Conservation (phyloP, 1,140 invertebrate species). For the Bilobella aurantiaca region DNA sequence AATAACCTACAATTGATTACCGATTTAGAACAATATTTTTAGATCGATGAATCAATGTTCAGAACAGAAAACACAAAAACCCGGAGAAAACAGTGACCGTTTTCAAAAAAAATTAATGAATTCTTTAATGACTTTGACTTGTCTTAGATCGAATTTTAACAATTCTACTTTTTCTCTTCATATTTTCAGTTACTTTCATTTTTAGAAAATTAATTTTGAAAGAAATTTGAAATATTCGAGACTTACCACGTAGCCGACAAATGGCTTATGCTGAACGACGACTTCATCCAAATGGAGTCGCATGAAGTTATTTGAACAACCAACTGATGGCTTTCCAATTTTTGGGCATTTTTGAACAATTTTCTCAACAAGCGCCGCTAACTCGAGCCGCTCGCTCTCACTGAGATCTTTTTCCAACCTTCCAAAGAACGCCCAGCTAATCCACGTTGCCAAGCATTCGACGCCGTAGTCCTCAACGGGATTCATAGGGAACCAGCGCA, state of each 20-base stretch:
- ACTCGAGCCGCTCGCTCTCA: background rate
- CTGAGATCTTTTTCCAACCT: background rate
- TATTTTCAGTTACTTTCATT: too few relatives aligned
- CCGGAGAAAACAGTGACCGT: too few relatives aligned
- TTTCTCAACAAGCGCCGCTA: background rate
- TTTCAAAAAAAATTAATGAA: too few relatives aligned
- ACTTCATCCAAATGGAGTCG: constrained; percentile 15
- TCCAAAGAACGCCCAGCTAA: constrained; percentile 12
- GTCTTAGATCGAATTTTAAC: too few relatives aligned
- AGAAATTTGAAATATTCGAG: background rate
- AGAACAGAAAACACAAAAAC: too few relatives aligned
- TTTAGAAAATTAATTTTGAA: too few relatives aligned
- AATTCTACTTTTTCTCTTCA: too few relatives aligned
- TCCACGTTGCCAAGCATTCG: constrained; percentile 9
- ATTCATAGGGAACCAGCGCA: constrained; percentile 11
- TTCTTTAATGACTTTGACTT: too few relatives aligned
- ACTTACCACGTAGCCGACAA: constrained; percentile 16
- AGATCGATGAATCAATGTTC: too few relatives aligned
- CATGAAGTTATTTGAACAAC: constrained; percentile 5
- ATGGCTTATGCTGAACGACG: constrained; percentile 18
- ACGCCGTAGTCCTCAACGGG: background rate
- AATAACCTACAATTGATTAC: constrained; percentile 3
- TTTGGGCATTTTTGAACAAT: background rate
- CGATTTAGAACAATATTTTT: too few relatives aligned
- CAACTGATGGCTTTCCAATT: background rate